Evolutionary conservation across 2,797 vertebrate species (phyloP), one percentile per base, ranked within the genome.

Genomic region (Coendou prehensilis): DNA sequence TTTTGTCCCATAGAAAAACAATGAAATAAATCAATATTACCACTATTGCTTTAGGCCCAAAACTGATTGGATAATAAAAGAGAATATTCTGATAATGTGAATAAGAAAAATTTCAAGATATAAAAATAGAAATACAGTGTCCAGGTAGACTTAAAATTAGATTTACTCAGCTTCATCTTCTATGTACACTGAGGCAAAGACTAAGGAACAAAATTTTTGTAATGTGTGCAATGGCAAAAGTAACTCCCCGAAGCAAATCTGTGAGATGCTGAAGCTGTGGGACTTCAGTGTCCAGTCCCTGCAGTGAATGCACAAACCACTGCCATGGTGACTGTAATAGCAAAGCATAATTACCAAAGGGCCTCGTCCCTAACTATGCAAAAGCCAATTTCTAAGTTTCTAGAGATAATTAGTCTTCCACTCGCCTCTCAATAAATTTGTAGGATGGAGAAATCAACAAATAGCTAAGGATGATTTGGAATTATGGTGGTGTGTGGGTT

Each of bases 61-160:
- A 73, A 33, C 28, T 63, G 73, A 57, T 15, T 52, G 56, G 4
- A 54, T 69, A 56, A 17, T 67, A 57, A 33, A 61, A 85, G 20
- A 88, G 9, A 89, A 37, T 84, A 71, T 71, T 89, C n/a, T 86
- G 47, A 23, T 69, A n/a, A n/a, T 59, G 20, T 7, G 15, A 64
- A 82, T 1, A 81, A 47, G n/a, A 76, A 87, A 59, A 47, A 10
- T 30, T 85, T 54, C 6, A 54, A 52, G 47, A 67, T 52, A 45
- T 75, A 47, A 86, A 81, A 64, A 54, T n/a, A 93, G 85, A 95
- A 92, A 71, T n/a, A 88, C n/a, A 9, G 41, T 52, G 93, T 52
- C 10, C 23, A 76, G 80, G 30, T 67, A 63, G 45, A 45, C 73
- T 95, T 83, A 93, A 87, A 86, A 95, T 84, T 45, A 54, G 37